Percentiles rank a stretch among this genome's conserved stretches.
phyloP scores from a whole-genome alignment of 2,888 invertebrate genomes.

The Torymus texanus region DNA sequence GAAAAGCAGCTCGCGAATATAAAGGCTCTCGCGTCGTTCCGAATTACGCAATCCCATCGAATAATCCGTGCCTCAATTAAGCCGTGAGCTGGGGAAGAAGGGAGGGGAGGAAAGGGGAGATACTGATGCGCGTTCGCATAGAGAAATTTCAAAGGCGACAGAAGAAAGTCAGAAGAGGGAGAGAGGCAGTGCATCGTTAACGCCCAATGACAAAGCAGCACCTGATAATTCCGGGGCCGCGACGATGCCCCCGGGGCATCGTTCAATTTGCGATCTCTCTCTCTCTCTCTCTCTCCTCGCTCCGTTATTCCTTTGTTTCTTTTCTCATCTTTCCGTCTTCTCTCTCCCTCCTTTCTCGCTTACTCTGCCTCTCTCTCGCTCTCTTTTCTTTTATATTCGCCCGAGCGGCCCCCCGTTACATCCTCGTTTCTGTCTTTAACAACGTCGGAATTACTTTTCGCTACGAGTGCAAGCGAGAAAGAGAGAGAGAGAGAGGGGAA shows the following conservation, averaged over 20 bases:
- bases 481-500: no score
- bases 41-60: background rate
- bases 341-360: background rate
- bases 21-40: background rate
- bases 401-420: slow-evolving; percentile 21
- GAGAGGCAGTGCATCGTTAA: slow-evolving; percentile 39
- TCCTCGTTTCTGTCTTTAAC: slow-evolving; percentile 43
- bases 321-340: background rate
- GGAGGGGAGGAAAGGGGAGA: no score
- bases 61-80: background rate
- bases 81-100: no score
- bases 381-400: slow-evolving; percentile 31
- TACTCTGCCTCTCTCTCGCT: background rate
- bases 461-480: no score
- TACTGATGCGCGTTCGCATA: no score
- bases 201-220: slow-evolving; percentile 34
- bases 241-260: slow-evolving; percentile 62
- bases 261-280: slow-evolving; percentile 63
- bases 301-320: background rate
- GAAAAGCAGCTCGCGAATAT: no score
- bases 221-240: slow-evolving; percentile 48
- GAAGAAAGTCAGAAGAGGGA: slow-evolving; percentile 14
- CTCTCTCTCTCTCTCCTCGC: slow-evolving; percentile 21
- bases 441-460: slow-evolving; percentile 49
- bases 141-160: background rate